Conservation (phyloP, 1,140 invertebrate genomes). For the Eumeta japonica region DNA sequence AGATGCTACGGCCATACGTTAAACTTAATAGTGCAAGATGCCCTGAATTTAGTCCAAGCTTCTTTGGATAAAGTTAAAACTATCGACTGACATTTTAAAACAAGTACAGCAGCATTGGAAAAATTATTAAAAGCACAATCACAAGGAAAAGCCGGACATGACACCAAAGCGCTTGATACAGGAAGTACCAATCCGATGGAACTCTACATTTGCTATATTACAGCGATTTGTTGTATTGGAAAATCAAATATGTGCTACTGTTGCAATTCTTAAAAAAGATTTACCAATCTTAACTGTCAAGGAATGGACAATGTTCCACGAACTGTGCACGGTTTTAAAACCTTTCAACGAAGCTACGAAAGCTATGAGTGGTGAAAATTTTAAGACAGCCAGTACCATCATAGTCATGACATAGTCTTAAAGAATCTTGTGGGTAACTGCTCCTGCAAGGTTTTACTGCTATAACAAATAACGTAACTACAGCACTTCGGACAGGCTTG, state of each 20-base stretch:
- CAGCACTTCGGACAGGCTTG: too few species aligned
- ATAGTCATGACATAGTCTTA: conserved; percentile 14
- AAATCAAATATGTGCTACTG: conserved; percentile 11
- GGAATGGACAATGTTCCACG: conserved; percentile 13
- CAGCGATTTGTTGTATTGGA: conserved; percentile 10
- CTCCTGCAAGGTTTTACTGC: too few species aligned
- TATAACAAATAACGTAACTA: too few species aligned
- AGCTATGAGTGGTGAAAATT: conserved; percentile 22
- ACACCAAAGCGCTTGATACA: too few species aligned
- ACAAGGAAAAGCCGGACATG: conserved; percentile 5
- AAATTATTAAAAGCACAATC: conserved; percentile 14
- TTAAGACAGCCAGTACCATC: conserved; percentile 15
- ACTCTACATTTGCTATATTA: too few species aligned
- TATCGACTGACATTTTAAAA: conserved; percentile 21
- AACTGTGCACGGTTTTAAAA: conserved; percentile 16
- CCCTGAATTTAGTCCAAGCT: too few species aligned
- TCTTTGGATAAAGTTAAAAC: conserved; percentile 20
- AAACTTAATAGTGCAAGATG: too few species aligned
- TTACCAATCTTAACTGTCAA: too few species aligned
- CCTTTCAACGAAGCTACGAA: conserved; percentile 18
- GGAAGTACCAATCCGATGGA: conserved; percentile 17
- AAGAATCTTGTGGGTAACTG: conserved; percentile 7
- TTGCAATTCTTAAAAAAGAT: too few species aligned
- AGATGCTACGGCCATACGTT: too few species aligned
- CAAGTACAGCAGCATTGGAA: conserved; percentile 14